These are phyloP conservation scores for Sciaenops ocellatus DNA, from an alignment of 2,797 vertebrate genomes.

Conservation along the genomic window DNA sequence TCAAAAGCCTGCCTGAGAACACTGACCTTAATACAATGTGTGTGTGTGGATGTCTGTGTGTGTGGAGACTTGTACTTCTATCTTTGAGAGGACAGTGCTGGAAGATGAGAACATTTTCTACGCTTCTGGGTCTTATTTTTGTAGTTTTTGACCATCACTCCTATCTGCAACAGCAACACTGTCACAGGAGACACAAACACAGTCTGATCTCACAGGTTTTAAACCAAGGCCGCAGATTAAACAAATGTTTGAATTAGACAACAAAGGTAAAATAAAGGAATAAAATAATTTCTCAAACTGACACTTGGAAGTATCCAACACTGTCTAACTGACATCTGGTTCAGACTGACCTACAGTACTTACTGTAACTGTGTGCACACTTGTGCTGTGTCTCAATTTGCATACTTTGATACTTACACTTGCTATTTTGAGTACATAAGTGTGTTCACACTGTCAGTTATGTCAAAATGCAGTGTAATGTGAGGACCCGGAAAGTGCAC, in stretches of 20 bases:
- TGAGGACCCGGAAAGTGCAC: too few species aligned
- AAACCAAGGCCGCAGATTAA: background rate
- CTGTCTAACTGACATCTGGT: too few species aligned
- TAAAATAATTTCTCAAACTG: too few species aligned
- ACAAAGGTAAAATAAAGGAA: background rate
- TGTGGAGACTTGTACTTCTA: background rate
- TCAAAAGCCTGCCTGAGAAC: slow-evolving; percentile 30
- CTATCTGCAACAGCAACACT: background rate
- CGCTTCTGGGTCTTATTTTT: background rate
- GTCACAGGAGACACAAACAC: background rate
- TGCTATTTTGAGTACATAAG: too few species aligned
- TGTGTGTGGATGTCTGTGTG: slow-evolving; percentile 9
- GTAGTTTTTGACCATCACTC: background rate
- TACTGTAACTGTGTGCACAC: background rate
- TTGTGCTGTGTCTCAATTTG: too few species aligned
- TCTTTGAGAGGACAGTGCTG: background rate
- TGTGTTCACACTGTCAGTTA: too few species aligned
- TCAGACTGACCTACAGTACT: background rate
- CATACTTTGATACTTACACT: too few species aligned
- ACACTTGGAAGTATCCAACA: too few species aligned
- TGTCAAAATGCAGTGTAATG: too few species aligned
- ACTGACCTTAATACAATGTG: slow-evolving; percentile 27
- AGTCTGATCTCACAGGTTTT: slow-evolving; percentile 11
- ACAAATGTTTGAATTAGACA: background rate
- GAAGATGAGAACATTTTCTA: background rate